phyloP scores from a whole-genome alignment of 53 echinoderm and acorn worm species.

The Antedon mediterranea region DNA sequence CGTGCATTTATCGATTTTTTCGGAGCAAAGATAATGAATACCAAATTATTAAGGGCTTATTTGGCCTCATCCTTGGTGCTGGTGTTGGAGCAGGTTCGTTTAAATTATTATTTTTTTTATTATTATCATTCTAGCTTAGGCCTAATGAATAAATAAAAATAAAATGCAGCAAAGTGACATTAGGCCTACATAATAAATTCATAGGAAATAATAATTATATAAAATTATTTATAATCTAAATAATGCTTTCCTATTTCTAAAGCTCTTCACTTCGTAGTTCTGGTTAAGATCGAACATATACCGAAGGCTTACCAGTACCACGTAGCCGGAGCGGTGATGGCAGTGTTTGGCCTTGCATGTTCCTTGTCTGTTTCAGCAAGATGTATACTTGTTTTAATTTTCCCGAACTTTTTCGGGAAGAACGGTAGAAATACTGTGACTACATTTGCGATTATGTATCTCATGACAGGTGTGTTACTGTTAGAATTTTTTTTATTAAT shows the following conservation, averaged over 20 bases:
- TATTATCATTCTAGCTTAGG: too few relatives aligned
- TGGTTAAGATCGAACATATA: slow-evolving; percentile 24
- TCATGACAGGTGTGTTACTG: slow-evolving; percentile 40
- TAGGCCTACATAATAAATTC: too few relatives aligned
- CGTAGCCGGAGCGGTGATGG: slow-evolving; percentile 38
- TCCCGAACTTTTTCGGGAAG: slow-evolving; percentile 69
- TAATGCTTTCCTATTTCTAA: too few relatives aligned
- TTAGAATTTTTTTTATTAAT: too few relatives aligned
- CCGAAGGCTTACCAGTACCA: slow-evolving; percentile 16
- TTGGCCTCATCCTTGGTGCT: slow-evolving; percentile 37
- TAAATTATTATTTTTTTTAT: neutral
- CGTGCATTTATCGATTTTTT: slow-evolving; percentile 27
- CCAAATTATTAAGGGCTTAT: slow-evolving; percentile 20
- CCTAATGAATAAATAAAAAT: too few relatives aligned
- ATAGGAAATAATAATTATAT: too few relatives aligned
- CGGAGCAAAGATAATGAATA: slow-evolving; percentile 39
- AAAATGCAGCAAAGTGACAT: too few relatives aligned
- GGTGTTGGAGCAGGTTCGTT: slow-evolving; percentile 32
- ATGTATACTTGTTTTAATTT: slow-evolving; percentile 50
- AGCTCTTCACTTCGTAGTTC: slow-evolving; percentile 44
- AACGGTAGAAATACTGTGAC: slow-evolving; percentile 46
- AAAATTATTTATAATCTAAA: too few relatives aligned
- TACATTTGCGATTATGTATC: slow-evolving; percentile 38
- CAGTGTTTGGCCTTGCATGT: slow-evolving; percentile 35
- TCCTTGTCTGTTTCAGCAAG: slow-evolving; percentile 47